Percentiles rank a stretch among this genome's conserved stretches.
phyloP scores from a whole-genome alignment of 2,113 vertebrate genomes.

The Amphiprion ocellaris region DNA sequence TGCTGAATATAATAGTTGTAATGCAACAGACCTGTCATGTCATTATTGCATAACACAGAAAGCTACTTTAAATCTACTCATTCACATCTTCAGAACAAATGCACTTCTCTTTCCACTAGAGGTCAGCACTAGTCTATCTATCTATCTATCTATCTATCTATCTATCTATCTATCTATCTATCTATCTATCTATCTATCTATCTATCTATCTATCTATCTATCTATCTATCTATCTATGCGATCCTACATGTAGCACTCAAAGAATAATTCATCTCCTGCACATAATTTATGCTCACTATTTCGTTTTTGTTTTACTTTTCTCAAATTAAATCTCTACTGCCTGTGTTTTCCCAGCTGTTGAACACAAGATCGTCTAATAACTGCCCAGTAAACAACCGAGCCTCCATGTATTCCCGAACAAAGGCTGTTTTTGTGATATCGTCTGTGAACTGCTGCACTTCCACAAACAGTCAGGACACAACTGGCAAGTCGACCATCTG shows the following conservation, averaged over 20 bases:
- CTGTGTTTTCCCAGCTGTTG: background rate
- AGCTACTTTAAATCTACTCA: too few species aligned
- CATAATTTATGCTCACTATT: constrained; percentile 23
- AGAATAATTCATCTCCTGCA: background rate
- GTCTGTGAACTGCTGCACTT: background rate
- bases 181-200: background rate
- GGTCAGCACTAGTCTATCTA: constrained; percentile 21
- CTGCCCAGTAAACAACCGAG: background rate
- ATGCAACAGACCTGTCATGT: too few species aligned
- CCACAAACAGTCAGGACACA: background rate
- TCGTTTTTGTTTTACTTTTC: background rate
- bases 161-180: constrained; percentile 7
- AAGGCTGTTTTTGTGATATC: background rate
- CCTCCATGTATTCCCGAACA: background rate
- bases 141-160: constrained; percentile 5
- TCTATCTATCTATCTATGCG: too few species aligned
- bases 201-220: too few species aligned
- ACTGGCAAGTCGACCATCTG: constrained; percentile 30
- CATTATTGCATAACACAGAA: too few species aligned
- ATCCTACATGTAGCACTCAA: background rate
- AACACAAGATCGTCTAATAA: background rate
- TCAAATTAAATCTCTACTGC: too few species aligned
- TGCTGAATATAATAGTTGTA: too few species aligned
- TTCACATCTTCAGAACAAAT: background rate
- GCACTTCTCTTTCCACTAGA: constrained; percentile 50